phyloP scores from a whole-genome alignment of 2,888 invertebrate species.

The Archaeoteleia sp. region DNA sequence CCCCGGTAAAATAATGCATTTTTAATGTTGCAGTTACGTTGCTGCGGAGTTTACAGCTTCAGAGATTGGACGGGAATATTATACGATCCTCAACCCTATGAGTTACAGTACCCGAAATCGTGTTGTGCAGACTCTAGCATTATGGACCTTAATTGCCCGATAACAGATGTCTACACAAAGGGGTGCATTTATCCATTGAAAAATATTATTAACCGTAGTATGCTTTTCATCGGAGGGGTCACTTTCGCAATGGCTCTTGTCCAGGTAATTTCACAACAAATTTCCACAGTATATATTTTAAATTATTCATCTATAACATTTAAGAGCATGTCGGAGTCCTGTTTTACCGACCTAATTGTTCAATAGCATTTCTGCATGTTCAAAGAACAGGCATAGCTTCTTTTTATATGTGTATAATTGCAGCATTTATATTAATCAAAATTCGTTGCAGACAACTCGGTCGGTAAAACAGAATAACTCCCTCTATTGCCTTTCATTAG shows the following conservation, averaged over 20 bases:
- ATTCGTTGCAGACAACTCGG: too few species aligned
- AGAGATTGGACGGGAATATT: conserved; percentile 78
- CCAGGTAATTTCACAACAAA: conserved; percentile 78
- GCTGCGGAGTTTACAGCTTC: conserved; percentile 70
- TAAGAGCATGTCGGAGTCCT: too few species aligned
- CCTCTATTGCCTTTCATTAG: too few species aligned
- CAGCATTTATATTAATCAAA: too few species aligned
- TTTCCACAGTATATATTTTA: neutral
- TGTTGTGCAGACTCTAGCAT: conserved; percentile 75
- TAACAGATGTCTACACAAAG: conserved; percentile 57
- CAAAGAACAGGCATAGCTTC: too few species aligned
- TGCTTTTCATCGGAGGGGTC: conserved; percentile 83
- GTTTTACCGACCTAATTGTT: too few species aligned
- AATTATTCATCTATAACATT: too few species aligned
- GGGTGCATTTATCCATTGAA: conserved; percentile 81
- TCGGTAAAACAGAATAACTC: too few species aligned
- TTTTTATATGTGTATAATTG: too few species aligned
- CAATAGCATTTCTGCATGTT: too few species aligned
- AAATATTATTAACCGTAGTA: conserved; percentile 82
- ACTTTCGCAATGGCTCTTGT: conserved; percentile 88
- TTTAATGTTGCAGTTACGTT: conserved; percentile 65
- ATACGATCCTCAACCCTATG: too few species aligned
- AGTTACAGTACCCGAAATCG: conserved; percentile 76
- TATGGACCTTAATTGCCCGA: conserved; percentile 73
- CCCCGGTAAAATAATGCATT: neutral